Conservation (phyloP, 2,113 vertebrate species). For the Corythoichthys intestinalis region DNA sequence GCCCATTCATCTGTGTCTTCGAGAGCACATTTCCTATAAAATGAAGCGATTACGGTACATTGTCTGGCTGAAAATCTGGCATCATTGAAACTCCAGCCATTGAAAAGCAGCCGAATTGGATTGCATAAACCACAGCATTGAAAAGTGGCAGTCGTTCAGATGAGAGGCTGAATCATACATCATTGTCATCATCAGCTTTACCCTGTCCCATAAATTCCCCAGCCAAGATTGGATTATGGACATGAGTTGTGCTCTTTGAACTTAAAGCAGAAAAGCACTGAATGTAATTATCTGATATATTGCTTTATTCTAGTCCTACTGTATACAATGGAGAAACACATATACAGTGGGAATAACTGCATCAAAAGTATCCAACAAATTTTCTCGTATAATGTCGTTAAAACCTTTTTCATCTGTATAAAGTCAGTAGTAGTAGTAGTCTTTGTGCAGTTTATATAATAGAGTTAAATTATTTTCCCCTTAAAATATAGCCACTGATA, state of each 20-base stretch:
- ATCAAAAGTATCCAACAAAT: too few relatives aligned
- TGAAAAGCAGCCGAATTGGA: constrained; percentile 17
- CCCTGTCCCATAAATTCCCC: constrained; percentile 27
- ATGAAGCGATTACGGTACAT: not conserved
- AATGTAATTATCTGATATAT: constrained; percentile 7
- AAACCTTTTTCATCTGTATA: too few relatives aligned
- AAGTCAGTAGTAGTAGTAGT: too few relatives aligned
- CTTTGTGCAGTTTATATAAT: too few relatives aligned
- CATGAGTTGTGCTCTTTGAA: constrained; percentile 17
- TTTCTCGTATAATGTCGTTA: too few relatives aligned
- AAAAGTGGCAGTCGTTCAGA: constrained; percentile 54
- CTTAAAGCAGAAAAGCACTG: constrained; percentile 19
- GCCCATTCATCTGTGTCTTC: constrained; percentile 18
- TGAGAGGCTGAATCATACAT: constrained; percentile 50
- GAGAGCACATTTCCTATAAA: constrained; percentile 35
- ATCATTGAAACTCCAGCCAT: constrained; percentile 24
- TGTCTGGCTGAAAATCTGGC: constrained; percentile 17
- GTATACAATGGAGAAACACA: too few relatives aligned
- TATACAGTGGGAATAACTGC: too few relatives aligned
- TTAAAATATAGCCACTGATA: too few relatives aligned
- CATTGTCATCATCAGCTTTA: constrained; percentile 43
- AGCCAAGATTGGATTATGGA: constrained; percentile 43
- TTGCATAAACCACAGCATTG: constrained; percentile 47
- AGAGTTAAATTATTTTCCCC: too few relatives aligned
- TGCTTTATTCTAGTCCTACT: too few relatives aligned